phyloP scores from a whole-genome alignment of 2,888 invertebrate species.

The Ophraella communa region DNA sequence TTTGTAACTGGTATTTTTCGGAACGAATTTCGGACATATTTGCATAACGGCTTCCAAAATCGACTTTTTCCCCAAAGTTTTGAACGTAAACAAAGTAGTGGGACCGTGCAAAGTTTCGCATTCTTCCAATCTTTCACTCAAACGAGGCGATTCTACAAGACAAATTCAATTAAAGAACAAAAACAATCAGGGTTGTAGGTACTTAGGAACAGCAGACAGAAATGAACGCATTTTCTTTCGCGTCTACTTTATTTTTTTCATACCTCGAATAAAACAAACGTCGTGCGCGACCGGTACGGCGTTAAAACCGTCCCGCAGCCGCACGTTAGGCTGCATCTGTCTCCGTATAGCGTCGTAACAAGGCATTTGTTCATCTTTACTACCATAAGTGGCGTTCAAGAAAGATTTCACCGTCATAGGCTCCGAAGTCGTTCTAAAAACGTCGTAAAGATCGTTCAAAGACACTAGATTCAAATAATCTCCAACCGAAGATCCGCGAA shows the following conservation, averaged over 20 bases:
- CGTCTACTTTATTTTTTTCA: neutral
- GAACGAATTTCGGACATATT: conserved; percentile 62
- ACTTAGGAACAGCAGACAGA: too few relatives aligned
- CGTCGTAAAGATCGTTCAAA: conserved; percentile 44
- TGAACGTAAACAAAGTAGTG: conserved; percentile 48
- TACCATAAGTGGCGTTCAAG: conserved; percentile 41
- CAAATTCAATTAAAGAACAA: too few relatives aligned
- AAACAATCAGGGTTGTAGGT: too few relatives aligned
- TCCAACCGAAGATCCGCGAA: conserved; percentile 46
- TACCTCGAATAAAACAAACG: conserved; percentile 28
- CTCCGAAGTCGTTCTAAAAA: conserved; percentile 50
- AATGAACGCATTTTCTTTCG: too few relatives aligned
- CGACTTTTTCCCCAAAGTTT: conserved; percentile 49
- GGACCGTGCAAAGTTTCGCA: conserved; percentile 24
- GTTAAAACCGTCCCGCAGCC: conserved; percentile 24
- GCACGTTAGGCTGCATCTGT: neutral
- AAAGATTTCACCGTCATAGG: conserved; percentile 47
- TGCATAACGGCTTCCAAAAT: conserved; percentile 50
- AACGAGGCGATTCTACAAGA: neutral
- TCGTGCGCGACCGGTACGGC: conserved; percentile 27
- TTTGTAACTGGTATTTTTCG: conserved; percentile 60
- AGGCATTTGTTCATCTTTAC: conserved; percentile 37
- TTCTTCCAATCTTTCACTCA: neutral
- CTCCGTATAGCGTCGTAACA: conserved; percentile 36
- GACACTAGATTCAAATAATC: conserved; percentile 47